Evolutionary conservation across 1,140 invertebrate species (phyloP).

Genomic region (Tigriopus japonicus): DNA sequence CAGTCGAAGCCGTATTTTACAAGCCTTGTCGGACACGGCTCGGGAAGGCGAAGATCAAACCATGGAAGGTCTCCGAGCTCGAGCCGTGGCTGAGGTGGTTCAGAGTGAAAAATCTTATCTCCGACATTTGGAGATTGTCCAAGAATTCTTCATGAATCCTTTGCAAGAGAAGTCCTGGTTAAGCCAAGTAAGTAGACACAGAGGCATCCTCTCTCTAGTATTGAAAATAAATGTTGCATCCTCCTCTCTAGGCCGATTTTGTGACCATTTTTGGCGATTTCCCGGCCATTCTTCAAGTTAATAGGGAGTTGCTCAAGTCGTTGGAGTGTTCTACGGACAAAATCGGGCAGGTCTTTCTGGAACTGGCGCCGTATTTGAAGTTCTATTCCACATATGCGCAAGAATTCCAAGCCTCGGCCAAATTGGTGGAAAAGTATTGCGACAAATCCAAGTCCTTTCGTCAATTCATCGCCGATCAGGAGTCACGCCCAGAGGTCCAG

Average conservation of each 20-base stretch:
- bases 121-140: constrained; percentile 6
- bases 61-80: not conserved
- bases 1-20: not conserved
- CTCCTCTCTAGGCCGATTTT: constrained; percentile 32
- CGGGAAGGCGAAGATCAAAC: not conserved
- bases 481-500: constrained; percentile 45
- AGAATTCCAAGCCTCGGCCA: constrained; percentile 40
- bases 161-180: constrained; percentile 31
- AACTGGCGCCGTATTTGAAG: constrained; percentile 52
- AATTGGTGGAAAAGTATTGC: constrained; percentile 29
- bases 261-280: constrained; percentile 46
- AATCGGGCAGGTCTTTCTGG: constrained; percentile 42
- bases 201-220: no score
- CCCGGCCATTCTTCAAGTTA: constrained; percentile 44
- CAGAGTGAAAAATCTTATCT: constrained; percentile 8
- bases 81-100: constrained; percentile 7
- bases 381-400: constrained; percentile 54
- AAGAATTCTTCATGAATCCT: constrained; percentile 43
- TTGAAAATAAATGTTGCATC: no score
- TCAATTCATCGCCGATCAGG: constrained; percentile 35
- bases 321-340: constrained; percentile 37
- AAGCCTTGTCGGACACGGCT: not conserved
- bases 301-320: constrained; percentile 41
- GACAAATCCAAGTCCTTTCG: constrained; percentile 36
- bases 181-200: no score